These are phyloP conservation scores for Macrotis lagotis DNA, from an alignment of 2,113 vertebrate genomes.

Conservation along the genomic window DNA sequence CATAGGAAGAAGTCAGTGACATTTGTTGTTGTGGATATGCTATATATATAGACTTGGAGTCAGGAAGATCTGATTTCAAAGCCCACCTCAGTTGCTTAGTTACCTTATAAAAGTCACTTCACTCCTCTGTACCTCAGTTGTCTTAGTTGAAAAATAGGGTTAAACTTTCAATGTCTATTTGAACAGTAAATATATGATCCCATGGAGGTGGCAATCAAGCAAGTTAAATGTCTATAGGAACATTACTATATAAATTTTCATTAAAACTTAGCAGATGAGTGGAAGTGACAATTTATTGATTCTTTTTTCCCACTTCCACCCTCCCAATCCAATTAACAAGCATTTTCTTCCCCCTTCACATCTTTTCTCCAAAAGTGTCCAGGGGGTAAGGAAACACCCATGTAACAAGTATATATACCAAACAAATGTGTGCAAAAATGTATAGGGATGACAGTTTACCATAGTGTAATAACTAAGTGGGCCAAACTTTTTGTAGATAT, in stretches of 20 bases:
- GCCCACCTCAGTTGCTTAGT: background rate
- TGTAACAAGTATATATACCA: background rate
- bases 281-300: background rate
- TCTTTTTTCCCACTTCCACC: too few relatives aligned
- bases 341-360: background rate
- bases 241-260: background rate
- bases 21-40: background rate
- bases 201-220: background rate
- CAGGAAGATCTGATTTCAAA: background rate
- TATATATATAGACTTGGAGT: background rate
- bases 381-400: background rate
- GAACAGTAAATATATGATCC: background rate
- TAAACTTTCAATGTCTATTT: background rate
- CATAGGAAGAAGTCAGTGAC: background rate
- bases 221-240: background rate
- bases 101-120: background rate
- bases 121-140: background rate
- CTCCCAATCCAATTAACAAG: background rate
- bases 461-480: background rate
- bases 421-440: background rate
- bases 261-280: background rate
- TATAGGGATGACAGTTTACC: background rate
- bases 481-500: background rate
- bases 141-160: background rate
- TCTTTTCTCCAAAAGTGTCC: background rate